These are phyloP conservation scores for Rallus limicola DNA, from an alignment of 2,113 vertebrate species.

Conservation along the genomic window DNA sequence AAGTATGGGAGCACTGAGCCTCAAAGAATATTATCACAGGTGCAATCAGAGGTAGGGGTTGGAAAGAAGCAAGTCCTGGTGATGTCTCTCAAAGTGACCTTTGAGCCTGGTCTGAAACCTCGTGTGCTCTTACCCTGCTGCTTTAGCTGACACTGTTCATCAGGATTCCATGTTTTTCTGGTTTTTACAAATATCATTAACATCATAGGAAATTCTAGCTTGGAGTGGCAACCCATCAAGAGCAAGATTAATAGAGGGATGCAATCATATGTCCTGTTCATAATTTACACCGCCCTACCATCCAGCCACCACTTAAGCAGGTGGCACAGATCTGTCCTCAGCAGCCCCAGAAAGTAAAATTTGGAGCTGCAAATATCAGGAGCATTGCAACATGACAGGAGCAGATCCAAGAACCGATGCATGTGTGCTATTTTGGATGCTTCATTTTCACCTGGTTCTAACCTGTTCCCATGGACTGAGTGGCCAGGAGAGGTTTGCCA, in stretches of 20 bases:
- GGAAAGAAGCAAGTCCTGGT: not conserved
- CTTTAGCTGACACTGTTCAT: not conserved
- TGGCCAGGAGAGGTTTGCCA: fast-evolving
- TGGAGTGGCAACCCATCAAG: not conserved
- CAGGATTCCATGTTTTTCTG: not conserved
- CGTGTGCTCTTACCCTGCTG: not conserved
- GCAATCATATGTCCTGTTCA: not conserved
- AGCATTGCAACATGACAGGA: too few relatives aligned
- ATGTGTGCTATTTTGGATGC: not conserved
- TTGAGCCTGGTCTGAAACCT: not conserved
- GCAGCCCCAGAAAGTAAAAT: not conserved
- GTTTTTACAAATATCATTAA: not conserved
- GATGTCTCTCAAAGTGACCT: not conserved
- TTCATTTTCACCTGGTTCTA: not conserved
- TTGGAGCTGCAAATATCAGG: not conserved
- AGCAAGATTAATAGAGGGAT: not conserved
- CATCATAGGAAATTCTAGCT: not conserved
- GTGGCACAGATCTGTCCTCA: not conserved
- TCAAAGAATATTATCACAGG: too few relatives aligned
- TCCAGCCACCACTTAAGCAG: not conserved
- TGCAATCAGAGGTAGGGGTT: not conserved
- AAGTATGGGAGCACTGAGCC: not conserved
- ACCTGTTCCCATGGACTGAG: not conserved
- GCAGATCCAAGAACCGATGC: too few relatives aligned
- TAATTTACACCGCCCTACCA: not conserved